Evolutionary conservation across 2,888 invertebrate species (phyloP), one percentile per base, ranked within the genome.

Genomic region (Cryptosula pallasiana): DNA sequence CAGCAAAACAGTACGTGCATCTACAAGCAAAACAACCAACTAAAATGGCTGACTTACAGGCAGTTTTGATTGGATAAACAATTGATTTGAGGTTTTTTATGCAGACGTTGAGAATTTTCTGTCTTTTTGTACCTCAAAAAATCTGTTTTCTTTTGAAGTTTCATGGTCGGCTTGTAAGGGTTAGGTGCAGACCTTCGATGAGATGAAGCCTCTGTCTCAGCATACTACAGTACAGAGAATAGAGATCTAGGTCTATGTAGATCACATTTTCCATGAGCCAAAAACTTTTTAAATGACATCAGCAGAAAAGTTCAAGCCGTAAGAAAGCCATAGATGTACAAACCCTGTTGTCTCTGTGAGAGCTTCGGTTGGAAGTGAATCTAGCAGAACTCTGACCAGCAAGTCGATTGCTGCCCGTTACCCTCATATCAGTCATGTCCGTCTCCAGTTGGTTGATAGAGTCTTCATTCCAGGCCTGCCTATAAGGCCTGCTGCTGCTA

Each of bases 101-200:
- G n/a, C n/a, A n/a, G n/a, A n/a, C n/a, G n/a, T n/a, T n/a, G n/a
- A n/a, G n/a, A n/a, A n/a, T n/a, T n/a, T n/a, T n/a, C n/a, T n/a
- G n/a, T n/a, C n/a, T n/a, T 25, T 58, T 69, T 9, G 5, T 76
- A 83, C 82, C 81, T 83, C 54, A 84, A 78, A 73, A 81, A 81
- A 74, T 84, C 83, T 35, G 82, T 80, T 75, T 84, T 81, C 55
- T 80, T 77, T 75, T 84, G 83, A 0, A 84, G 77, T 58, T 83
- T 76, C 76, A 82, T 73, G 23, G 80, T 78, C 74, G 83, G 82
- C 34, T 79, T 79, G 35, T 81, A 77, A 69, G 63, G 63, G 32
- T 32, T 63, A 9, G 63, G 63, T 29, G 63, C 63, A 32, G 27
- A 9, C 32, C 25, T 27, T 63, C 32, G 25, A 5, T 9, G 20